A percentile compares a stretch with the other conserved stretches of the same genome.
Evolutionary conservation across 1,140 invertebrate genomes (phyloP).

Genomic region (Steinernema khuongi): DNA sequence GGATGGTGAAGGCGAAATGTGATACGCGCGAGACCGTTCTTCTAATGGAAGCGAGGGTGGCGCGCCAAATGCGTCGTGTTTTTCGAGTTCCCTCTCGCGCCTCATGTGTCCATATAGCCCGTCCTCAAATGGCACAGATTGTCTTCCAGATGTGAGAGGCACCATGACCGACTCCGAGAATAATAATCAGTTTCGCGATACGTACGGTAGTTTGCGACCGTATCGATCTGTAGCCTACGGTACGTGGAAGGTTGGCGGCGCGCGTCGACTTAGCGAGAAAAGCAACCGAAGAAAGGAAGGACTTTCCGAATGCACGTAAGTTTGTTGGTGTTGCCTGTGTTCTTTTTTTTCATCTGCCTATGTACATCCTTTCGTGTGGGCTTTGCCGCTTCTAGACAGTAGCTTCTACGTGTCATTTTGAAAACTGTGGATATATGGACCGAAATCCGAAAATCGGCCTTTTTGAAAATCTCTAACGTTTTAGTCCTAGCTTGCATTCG

Average conservation of each 20-base stretch:
- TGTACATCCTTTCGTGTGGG: not conserved
- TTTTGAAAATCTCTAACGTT: too few species aligned
- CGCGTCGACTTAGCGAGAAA: not conserved
- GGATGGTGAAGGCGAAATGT: not conserved
- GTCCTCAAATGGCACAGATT: not conserved
- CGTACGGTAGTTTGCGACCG: not conserved
- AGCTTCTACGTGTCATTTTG: too few species aligned
- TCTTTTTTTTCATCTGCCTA: not conserved
- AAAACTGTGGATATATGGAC: too few species aligned
- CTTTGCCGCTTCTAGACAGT: too few species aligned
- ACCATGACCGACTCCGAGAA: not conserved
- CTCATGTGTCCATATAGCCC: not conserved
- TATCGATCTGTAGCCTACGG: constrained; percentile 2
- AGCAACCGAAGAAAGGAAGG: not conserved
- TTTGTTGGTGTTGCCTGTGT: not conserved
- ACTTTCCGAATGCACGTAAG: constrained; percentile 4
- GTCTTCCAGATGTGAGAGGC: not conserved
- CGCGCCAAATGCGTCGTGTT: constrained; percentile 12
- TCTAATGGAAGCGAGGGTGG: constrained; percentile 9
- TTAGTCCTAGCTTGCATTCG: too few species aligned
- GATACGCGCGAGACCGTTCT: not conserved
- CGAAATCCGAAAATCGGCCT: too few species aligned
- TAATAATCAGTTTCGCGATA: not conserved
- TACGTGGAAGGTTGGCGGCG: constrained; percentile 7
- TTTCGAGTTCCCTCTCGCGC: too few species aligned